Percentiles rank a stretch among this genome's conserved stretches.
Evolutionary conservation across 2,797 vertebrate species (phyloP).

Genomic region (Eurystomus glaucurus): DNA sequence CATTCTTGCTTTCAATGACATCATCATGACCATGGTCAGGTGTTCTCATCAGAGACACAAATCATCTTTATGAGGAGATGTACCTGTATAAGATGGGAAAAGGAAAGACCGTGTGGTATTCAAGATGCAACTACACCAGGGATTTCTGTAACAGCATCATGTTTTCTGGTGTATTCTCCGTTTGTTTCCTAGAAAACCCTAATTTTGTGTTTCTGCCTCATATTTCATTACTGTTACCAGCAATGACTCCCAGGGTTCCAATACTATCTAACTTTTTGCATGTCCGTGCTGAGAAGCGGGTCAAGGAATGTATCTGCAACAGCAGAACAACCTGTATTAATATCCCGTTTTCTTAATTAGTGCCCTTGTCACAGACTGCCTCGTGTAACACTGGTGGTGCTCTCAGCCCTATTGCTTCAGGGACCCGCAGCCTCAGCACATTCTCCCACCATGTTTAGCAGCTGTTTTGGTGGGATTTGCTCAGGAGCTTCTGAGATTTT

Average conservation of each 20-base stretch:
- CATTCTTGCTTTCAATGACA: not conserved
- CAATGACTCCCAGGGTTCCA: not conserved
- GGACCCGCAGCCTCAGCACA: not conserved
- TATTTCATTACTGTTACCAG: not conserved
- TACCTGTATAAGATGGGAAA: not conserved
- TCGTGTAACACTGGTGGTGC: rapidly evolving
- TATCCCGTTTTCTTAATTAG: not conserved
- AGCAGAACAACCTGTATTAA: not conserved
- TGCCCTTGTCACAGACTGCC: not conserved
- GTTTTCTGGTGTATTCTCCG: not conserved
- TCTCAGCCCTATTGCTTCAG: too few species aligned
- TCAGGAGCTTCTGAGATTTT: not conserved
- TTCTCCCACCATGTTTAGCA: rapidly evolving
- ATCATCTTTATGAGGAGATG: not conserved
- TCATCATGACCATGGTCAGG: not conserved
- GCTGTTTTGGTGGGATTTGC: not conserved
- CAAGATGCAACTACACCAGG: not conserved
- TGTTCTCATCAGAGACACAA: not conserved
- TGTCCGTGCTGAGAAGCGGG: not conserved
- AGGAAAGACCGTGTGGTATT: not conserved
- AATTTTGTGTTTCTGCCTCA: not conserved
- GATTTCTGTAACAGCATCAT: not conserved
- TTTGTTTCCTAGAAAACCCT: not conserved
- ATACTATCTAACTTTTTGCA: not conserved
- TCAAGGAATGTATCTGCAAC: not conserved